Conservation (phyloP, 2,888 invertebrate genomes). For the Mythimna pallens region DNA sequence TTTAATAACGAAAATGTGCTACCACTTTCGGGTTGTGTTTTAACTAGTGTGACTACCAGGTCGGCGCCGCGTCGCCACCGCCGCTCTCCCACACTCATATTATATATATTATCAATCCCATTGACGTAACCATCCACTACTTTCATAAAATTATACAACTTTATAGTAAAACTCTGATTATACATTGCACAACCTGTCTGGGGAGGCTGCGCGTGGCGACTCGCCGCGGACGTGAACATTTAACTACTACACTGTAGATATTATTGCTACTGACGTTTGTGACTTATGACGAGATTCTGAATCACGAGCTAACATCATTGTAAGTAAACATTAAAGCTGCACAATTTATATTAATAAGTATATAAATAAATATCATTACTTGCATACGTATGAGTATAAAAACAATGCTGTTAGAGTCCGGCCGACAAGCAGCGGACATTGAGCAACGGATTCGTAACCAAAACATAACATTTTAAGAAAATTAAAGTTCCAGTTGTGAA, state of each 20-base stretch:
- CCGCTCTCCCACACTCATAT: slow-evolving; percentile 46
- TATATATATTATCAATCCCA: slow-evolving; percentile 66
- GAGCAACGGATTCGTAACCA: slow-evolving; percentile 85
- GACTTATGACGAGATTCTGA: slow-evolving; percentile 91
- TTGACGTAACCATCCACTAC: slow-evolving; percentile 57
- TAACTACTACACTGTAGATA: slow-evolving; percentile 80
- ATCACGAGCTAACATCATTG: slow-evolving; percentile 90
- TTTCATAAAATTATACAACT: slow-evolving; percentile 68
- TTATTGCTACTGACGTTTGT: slow-evolving; percentile 90
- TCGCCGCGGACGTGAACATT: slow-evolving; percentile 73
- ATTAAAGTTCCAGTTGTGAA: slow-evolving; percentile 81
- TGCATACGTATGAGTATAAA: slow-evolving; percentile 83
- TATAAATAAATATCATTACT: slow-evolving; percentile 88
- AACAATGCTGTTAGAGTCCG: slow-evolving; percentile 85
- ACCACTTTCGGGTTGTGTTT: slow-evolving; percentile 88
- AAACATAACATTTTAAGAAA: slow-evolving; percentile 74
- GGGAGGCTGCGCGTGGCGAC: slow-evolving; percentile 71
- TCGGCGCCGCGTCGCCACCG: slow-evolving; percentile 51
- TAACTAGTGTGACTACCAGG: slow-evolving; percentile 88
- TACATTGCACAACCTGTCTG: slow-evolving; percentile 81
- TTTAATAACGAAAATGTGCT: slow-evolving; percentile 88
- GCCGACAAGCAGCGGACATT: slow-evolving; percentile 80
- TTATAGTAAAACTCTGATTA: slow-evolving; percentile 73
- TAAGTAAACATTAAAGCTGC: slow-evolving; percentile 91
- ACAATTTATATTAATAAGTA: slow-evolving; percentile 89